Conservation (phyloP, 1,140 invertebrate species). For the Heliconius hermathena region DNA sequence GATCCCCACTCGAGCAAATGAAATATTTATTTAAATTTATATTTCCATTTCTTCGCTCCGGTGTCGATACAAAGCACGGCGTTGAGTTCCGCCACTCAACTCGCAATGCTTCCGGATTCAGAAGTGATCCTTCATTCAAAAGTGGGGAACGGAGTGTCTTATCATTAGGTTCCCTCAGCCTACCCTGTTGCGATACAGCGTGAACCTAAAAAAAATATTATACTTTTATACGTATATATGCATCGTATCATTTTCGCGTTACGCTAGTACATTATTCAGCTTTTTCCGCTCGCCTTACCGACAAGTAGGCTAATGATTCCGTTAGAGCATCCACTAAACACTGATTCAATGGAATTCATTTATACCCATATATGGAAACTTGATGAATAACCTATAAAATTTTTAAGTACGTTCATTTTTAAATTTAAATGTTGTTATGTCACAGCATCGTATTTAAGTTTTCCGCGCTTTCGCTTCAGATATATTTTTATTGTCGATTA, state of each 20-base stretch:
- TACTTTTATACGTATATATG: not conserved
- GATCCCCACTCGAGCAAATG: too few relatives aligned
- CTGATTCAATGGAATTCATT: slow-evolving; percentile 49
- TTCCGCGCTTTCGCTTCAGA: not conserved
- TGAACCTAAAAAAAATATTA: too few relatives aligned
- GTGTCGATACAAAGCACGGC: too few relatives aligned
- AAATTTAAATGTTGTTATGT: not conserved
- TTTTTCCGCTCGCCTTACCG: slow-evolving; percentile 66
- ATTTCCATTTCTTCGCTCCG: too few relatives aligned
- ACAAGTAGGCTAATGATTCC: slow-evolving; percentile 76
- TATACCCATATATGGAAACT: slow-evolving; percentile 5
- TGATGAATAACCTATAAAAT: slow-evolving; percentile 5
- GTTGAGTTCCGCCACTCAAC: too few relatives aligned
- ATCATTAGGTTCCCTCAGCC: too few relatives aligned
- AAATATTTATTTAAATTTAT: too few relatives aligned
- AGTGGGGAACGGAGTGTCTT: too few relatives aligned
- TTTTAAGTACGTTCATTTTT: not conserved
- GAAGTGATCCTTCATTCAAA: too few relatives aligned
- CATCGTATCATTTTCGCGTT: slow-evolving; percentile 14
- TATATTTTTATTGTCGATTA: slow-evolving; percentile 11
- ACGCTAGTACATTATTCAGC: slow-evolving; percentile 64
- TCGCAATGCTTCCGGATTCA: too few relatives aligned
- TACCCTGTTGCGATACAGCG: too few relatives aligned
- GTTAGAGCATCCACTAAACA: slow-evolving; percentile 74
- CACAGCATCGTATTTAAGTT: not conserved